These are phyloP conservation scores for Brachyopa scutellaris DNA, from an alignment of 2,888 invertebrate species.

Conservation along the genomic window DNA sequence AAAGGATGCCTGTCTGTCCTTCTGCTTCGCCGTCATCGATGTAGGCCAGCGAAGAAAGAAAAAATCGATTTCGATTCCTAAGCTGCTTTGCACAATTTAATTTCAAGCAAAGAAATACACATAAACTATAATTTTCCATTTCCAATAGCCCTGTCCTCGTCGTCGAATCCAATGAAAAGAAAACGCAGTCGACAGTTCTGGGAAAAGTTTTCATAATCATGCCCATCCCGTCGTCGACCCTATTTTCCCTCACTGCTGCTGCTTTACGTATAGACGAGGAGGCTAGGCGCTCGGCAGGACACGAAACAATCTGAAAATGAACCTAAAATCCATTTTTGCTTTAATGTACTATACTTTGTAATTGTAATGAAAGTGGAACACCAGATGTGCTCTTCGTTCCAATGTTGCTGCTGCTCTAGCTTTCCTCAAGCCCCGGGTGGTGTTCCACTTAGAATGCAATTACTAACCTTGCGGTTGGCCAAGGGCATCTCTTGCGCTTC, in stretches of 20 bases:
- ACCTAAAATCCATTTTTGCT: constrained; percentile 57
- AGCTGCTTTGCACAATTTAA: constrained; percentile 53
- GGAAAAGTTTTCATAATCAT: constrained; percentile 46
- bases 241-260: too few relatives aligned
- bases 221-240: constrained; percentile 27
- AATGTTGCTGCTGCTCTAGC: background rate
- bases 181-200: background rate
- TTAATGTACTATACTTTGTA: constrained; percentile 58
- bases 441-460: constrained; percentile 59
- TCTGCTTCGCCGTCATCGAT: too few relatives aligned
- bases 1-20: constrained; percentile 4
- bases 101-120: constrained; percentile 47
- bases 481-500: constrained; percentile 48
- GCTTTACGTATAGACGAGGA: too few relatives aligned
- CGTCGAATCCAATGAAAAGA: background rate
- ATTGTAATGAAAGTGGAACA: constrained; percentile 57
- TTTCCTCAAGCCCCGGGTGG: constrained; percentile 1
- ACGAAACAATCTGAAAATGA: constrained; percentile 54
- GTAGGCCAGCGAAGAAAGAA: constrained; percentile 36
- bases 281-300: constrained; percentile 23
- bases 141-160: constrained; percentile 48
- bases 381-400: constrained; percentile 49
- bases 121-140: constrained; percentile 56
- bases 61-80: constrained; percentile 56
- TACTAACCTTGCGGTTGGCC: constrained; percentile 69